Conservation (phyloP, 2,888 invertebrate species). For the Caenorhabditis sinica region DNA sequence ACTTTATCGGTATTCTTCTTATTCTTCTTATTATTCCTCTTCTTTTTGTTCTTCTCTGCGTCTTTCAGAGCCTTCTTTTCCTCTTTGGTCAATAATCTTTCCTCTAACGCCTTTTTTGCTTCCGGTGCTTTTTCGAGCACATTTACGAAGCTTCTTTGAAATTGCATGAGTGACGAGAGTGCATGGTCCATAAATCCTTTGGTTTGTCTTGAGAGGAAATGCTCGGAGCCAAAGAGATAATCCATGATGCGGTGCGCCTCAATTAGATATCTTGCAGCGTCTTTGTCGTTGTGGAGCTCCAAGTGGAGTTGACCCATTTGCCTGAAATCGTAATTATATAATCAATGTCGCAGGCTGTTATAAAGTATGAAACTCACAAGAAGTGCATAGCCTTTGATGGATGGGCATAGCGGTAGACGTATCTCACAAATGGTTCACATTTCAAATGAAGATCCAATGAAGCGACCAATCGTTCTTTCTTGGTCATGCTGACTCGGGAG, state of each 20-base stretch:
- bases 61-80: slow-evolving; percentile 58
- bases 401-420: slow-evolving; percentile 66
- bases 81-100: slow-evolving; percentile 50
- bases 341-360: not conserved
- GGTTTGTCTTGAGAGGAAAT: slow-evolving; percentile 52
- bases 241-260: slow-evolving; percentile 69
- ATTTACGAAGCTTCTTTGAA: slow-evolving; percentile 57
- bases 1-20: slow-evolving; percentile 18
- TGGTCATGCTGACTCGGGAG: slow-evolving; percentile 55
- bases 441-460: slow-evolving; percentile 58
- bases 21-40: slow-evolving; percentile 54
- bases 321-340: slow-evolving; percentile 17
- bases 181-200: slow-evolving; percentile 62
- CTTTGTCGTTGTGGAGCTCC: slow-evolving; percentile 56
- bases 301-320: slow-evolving; percentile 60
- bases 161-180: slow-evolving; percentile 42
- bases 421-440: slow-evolving; percentile 66
- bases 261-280: slow-evolving; percentile 61
- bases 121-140: slow-evolving; percentile 58
- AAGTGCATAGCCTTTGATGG: slow-evolving; percentile 67
- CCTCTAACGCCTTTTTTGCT: slow-evolving; percentile 53
- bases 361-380: slow-evolving; percentile 39
- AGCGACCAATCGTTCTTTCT: slow-evolving; percentile 46
- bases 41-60: slow-evolving; percentile 42
- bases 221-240: slow-evolving; percentile 59